A percentile compares a stretch with the other conserved stretches of the same genome.
phyloP scores from a whole-genome alignment of 2,113 vertebrate species.

The Bubo blakistoni region DNA sequence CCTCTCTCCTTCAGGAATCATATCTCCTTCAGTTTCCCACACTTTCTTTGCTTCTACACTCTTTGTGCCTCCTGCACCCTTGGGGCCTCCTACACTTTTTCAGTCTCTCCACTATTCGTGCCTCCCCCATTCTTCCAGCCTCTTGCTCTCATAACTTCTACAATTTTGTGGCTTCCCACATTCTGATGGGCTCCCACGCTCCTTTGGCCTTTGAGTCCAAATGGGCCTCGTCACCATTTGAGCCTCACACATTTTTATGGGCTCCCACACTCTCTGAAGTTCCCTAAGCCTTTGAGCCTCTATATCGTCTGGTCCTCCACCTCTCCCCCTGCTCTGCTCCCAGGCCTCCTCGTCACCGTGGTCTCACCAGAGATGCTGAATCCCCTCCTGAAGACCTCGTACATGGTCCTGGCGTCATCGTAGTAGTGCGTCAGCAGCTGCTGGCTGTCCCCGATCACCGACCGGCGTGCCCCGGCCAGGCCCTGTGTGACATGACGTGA shows the following conservation, averaged over 20 bases:
- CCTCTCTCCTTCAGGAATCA: not conserved
- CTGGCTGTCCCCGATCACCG: slow-evolving; percentile 83
- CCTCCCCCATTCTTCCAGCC: not conserved
- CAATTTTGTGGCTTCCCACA: not conserved
- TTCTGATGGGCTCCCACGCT: not conserved
- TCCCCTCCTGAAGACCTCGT: slow-evolving; percentile 92
- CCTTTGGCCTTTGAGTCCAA: not conserved
- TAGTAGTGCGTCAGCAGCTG: slow-evolving; percentile 91
- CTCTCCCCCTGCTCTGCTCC: not conserved
- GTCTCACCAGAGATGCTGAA: slow-evolving; percentile 90
- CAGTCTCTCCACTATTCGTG: not conserved
- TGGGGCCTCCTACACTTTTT: not conserved
- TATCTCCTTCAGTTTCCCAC: not conserved
- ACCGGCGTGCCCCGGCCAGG: slow-evolving; percentile 81
- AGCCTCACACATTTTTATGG: not conserved
- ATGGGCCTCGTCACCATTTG: not conserved
- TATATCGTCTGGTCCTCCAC: not conserved
- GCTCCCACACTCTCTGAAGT: not conserved
- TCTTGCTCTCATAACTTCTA: not conserved
- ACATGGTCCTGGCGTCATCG: slow-evolving; percentile 93
- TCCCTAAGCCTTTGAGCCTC: not conserved
- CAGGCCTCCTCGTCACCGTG: not conserved
- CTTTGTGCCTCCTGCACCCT: not conserved
- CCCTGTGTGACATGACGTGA: not conserved
- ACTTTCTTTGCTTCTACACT: not conserved